Evolutionary conservation across 2,797 vertebrate species (phyloP), one percentile per base, ranked within the genome.

Genomic region (Rhinichthys osculus): DNA sequence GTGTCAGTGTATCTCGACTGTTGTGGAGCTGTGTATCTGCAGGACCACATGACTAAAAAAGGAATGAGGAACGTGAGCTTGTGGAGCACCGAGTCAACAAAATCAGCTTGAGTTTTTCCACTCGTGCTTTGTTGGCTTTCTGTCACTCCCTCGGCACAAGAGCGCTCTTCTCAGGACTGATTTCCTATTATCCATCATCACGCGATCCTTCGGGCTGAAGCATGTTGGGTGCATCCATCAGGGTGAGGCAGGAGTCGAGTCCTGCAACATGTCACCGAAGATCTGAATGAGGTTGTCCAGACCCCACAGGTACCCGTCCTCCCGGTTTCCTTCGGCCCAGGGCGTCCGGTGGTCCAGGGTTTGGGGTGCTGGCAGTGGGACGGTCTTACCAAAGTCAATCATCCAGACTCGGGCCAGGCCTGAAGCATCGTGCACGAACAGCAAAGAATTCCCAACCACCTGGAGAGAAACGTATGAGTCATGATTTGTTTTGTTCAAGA

Each of bases 381-480:
- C 94, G 0, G 97, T 98, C 92, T 98, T 98, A 77, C 97, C 97
- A 1, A 98, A 98, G 93, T 98, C 97, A 0, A 98, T 98, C 97
- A 98, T 98, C 97, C 97, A 97, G 54, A 98, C 96, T 14, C 93
- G 94, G 67, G 97, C 96, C 85, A 94, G 94, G 59, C 95, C 96
- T 0, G 95, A 95, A 40, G 94, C 89, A 44, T 98, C 97, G 0
- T 98, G 97, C 85, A 98, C 96, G 7, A 98, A 98, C 17, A 98
- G 95, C 54, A 98, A 92, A 16, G 97, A 98, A 89, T 97, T 98
- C 83, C 97, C 97, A 5, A 98, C 97, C 9, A 98, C 97, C 97
- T 98, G 86, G 8, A 67, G 59, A 71, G 21, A 79, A 21, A 33
- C 9, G 38, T 83, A 83, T 14, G n/a, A 72, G 21, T 42, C 52